Conservation (phyloP, 1,140 invertebrate genomes). For the Epicauta chinensis region DNA sequence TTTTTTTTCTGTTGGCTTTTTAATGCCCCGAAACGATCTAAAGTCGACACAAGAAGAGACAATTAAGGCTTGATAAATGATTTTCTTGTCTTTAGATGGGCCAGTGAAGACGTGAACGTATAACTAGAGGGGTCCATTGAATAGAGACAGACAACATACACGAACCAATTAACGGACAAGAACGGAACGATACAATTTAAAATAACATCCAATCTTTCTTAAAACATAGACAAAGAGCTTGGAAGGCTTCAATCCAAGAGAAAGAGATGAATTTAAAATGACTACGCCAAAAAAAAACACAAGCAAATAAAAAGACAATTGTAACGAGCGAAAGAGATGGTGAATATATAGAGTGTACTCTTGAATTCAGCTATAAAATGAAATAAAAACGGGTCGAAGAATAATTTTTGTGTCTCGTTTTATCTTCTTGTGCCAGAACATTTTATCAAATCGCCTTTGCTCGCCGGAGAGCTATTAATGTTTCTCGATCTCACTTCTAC, state of each 20-base stretch:
- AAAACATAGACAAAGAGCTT: too few species aligned
- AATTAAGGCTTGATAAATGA: constrained; percentile 38
- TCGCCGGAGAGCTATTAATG: constrained; percentile 21
- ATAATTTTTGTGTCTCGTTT: constrained; percentile 36
- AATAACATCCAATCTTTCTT: neutral
- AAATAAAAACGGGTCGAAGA: constrained; percentile 35
- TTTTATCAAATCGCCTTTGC: constrained; percentile 32
- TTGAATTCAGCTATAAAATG: constrained; percentile 9
- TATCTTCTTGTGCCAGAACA: constrained; percentile 30
- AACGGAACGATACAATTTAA: neutral
- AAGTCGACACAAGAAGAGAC: constrained; percentile 22
- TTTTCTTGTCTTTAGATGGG: constrained; percentile 25
- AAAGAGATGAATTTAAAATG: too few species aligned
- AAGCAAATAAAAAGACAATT: neutral
- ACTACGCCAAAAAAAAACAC: too few species aligned
- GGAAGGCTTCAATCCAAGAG: too few species aligned
- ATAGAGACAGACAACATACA: neutral
- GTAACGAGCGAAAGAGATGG: neutral
- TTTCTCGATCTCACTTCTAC: constrained; percentile 21
- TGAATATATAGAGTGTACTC: constrained; percentile 2
- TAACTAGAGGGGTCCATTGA: too few species aligned
- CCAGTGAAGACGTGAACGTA: too few species aligned
- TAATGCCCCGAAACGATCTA: neutral
- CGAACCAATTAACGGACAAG: neutral
- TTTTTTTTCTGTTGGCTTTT: constrained; percentile 5